phyloP scores from a whole-genome alignment of 1,140 invertebrate species.

The Zaprionus davidi region DNA sequence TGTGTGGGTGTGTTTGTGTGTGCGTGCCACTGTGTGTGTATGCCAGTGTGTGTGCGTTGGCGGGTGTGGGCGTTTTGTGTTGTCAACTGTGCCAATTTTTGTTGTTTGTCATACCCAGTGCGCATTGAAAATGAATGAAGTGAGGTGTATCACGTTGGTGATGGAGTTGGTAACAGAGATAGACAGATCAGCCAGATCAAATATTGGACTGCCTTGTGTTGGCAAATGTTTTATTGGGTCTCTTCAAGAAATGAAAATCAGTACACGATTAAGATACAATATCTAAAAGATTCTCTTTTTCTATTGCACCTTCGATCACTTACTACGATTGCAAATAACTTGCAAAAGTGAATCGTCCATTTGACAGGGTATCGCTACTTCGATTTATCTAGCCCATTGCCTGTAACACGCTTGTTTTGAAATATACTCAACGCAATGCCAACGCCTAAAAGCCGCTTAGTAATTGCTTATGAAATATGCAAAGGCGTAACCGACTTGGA shows the following conservation, averaged over 20 bases:
- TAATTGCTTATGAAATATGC: constrained; percentile 82
- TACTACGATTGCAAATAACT: no score
- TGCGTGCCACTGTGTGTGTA: background rate
- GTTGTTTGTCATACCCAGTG: constrained; percentile 9
- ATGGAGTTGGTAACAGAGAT: background rate
- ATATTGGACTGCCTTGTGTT: no score
- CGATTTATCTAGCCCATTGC: background rate
- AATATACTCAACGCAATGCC: constrained; percentile 57
- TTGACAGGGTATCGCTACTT: background rate
- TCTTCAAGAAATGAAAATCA: no score
- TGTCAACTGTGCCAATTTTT: constrained; percentile 64
- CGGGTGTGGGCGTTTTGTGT: constrained; percentile 41
- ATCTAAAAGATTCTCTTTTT: no score
- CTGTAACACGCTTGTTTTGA: constrained; percentile 27
- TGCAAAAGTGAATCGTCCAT: background rate
- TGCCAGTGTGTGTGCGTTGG: constrained; percentile 26
- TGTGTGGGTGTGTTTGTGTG: background rate
- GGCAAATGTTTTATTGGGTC: no score
- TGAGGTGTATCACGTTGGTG: background rate
- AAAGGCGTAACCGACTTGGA: constrained; percentile 58
- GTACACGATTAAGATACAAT: no score
- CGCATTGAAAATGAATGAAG: constrained; percentile 2
- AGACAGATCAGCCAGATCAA: background rate
- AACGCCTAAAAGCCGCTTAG: constrained; percentile 75
- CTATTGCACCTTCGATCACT: background rate